Evolutionary conservation across 2,797 vertebrate genomes (phyloP).

Genomic region (Odontamblyopus lacepedii): DNA sequence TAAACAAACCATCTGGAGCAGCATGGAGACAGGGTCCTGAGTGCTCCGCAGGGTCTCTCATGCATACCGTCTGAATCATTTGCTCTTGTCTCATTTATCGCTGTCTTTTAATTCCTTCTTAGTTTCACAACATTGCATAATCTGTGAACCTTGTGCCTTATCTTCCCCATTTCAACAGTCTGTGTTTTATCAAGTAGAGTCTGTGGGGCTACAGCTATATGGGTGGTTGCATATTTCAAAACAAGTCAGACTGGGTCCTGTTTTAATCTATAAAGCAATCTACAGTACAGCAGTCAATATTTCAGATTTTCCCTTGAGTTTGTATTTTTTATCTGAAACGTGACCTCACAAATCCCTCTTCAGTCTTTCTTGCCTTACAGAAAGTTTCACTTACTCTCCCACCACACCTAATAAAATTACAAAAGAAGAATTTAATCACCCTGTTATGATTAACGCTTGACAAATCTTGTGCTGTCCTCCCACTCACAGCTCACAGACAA

Average conservation of each 20-base stretch:
- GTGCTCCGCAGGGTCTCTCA: conserved; percentile 19
- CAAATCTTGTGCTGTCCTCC: conserved; percentile 15
- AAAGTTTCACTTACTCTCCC: background rate
- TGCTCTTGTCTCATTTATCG: background rate
- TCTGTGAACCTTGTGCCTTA: background rate
- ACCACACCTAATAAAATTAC: background rate
- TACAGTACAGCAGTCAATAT: background rate
- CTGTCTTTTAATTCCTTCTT: conserved; percentile 18
- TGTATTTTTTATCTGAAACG: background rate
- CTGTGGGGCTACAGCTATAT: background rate
- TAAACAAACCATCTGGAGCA: conserved; percentile 50
- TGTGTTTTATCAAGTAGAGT: conserved; percentile 2
- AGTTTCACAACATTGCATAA: conserved; percentile 3
- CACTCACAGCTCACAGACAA: conserved; percentile 24
- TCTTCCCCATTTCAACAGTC: conserved; percentile 11
- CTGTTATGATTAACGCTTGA: conserved; percentile 6
- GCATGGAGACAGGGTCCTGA: conserved; percentile 21
- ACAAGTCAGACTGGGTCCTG: background rate
- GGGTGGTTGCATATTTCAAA: background rate
- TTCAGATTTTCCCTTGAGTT: background rate
- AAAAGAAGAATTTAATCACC: background rate
- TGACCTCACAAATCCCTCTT: background rate
- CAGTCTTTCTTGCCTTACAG: background rate
- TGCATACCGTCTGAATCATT: conserved; percentile 18
- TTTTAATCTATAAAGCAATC: background rate